Conservation (phyloP, 2,888 invertebrate genomes). For the Bhutanitis thaidina region DNA sequence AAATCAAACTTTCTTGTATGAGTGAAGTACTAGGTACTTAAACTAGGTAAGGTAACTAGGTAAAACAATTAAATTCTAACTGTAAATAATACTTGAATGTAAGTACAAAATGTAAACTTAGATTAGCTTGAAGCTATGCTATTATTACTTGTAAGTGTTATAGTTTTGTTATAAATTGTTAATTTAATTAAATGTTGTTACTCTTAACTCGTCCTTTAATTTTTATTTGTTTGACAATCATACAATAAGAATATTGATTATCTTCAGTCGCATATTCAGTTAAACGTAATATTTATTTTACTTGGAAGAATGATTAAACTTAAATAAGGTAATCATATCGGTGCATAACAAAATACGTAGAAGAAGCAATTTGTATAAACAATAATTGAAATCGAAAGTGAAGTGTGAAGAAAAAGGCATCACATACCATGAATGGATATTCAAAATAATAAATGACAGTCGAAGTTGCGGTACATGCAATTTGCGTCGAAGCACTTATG, state of each 20-base stretch:
- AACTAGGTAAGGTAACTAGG: no score
- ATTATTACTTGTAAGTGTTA: neutral
- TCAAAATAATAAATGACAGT: neutral
- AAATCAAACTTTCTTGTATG: no score
- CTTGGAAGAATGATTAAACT: no score
- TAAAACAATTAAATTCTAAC: no score
- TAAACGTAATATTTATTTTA: no score
- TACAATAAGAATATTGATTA: no score
- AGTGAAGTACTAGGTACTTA: no score
- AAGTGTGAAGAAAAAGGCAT: neutral
- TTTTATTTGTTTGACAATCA: no score
- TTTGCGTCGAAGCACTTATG: neutral
- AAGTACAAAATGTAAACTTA: neutral
- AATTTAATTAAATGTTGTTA: constrained; percentile 4
- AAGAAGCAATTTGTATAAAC: neutral
- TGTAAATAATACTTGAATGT: neutral
- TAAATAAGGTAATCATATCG: no score
- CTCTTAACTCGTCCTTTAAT: neutral
- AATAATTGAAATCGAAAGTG: constrained; percentile 12
- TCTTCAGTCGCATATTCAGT: no score
- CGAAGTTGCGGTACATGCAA: neutral
- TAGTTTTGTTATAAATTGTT: constrained; percentile 6
- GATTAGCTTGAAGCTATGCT: neutral
- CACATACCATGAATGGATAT: neutral
- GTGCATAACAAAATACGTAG: no score